Conservation (phyloP, 2,888 invertebrate genomes). For the Ectobius pallidus region DNA sequence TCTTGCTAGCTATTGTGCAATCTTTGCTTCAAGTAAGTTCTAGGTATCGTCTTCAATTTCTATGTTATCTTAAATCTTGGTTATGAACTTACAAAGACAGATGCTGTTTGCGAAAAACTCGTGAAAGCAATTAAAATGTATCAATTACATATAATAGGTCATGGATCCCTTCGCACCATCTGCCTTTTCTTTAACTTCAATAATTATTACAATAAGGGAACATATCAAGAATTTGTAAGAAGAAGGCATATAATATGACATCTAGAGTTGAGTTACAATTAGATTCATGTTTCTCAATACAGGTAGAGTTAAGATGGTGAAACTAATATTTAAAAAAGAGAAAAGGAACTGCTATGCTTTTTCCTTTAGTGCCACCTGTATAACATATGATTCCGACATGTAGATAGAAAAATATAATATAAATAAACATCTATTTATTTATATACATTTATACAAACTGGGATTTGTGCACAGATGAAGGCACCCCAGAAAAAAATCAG, state of each 20-base stretch:
- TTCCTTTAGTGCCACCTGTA: neutral
- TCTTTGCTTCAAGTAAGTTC: neutral
- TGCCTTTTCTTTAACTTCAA: neutral
- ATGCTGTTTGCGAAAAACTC: constrained; percentile 22
- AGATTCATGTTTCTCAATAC: neutral
- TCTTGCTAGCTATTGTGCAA: constrained; percentile 12
- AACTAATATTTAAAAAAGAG: neutral
- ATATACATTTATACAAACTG: constrained; percentile 10
- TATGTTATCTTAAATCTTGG: neutral
- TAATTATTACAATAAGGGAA: neutral
- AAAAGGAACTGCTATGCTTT: neutral
- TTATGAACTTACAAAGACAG: neutral
- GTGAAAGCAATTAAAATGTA: neutral
- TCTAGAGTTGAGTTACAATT: neutral
- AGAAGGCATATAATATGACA: neutral
- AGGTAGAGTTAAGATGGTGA: neutral
- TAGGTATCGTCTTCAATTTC: neutral
- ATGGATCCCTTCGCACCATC: constrained; percentile 7
- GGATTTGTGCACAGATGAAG: constrained; percentile 5
- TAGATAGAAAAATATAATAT: constrained; percentile 29
- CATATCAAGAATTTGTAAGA: neutral
- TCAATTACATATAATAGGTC: neutral
- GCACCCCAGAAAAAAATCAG: neutral
- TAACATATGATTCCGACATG: neutral
- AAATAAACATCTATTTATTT: constrained; percentile 6